phyloP scores from a whole-genome alignment of 2,113 vertebrate species.

The Enhydra lutris region DNA sequence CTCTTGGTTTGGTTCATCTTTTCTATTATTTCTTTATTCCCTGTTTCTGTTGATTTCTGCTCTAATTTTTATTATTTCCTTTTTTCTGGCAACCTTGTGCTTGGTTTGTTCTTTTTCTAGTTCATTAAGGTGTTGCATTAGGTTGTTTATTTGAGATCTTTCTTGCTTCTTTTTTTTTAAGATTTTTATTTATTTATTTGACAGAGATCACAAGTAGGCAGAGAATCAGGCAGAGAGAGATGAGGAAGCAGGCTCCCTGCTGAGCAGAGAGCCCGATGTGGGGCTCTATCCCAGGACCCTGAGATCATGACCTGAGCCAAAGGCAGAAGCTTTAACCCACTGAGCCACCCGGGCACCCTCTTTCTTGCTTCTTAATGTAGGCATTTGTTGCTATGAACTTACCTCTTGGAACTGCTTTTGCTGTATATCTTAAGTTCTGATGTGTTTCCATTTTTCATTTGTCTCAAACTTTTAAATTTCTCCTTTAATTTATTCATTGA shows the following conservation, averaged over 20 bases:
- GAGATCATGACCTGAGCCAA: too few relatives aligned
- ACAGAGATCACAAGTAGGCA: too few relatives aligned
- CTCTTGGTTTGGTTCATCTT: background rate
- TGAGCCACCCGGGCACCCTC: too few relatives aligned
- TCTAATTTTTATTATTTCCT: background rate
- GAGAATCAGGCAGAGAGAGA: too few relatives aligned
- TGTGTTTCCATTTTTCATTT: background rate
- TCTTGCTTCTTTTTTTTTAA: background rate
- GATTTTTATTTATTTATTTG: too few relatives aligned
- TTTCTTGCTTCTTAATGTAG: background rate
- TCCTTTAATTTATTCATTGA: background rate
- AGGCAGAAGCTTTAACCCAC: too few relatives aligned
- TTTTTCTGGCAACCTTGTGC: background rate
- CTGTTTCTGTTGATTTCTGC: background rate
- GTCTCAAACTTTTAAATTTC: background rate
- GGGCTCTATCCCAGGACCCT: too few relatives aligned
- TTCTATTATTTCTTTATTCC: background rate
- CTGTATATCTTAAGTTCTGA: background rate
- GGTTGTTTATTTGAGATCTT: background rate
- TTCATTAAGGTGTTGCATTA: background rate
- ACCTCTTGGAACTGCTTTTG: background rate
- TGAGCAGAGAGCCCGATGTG: too few relatives aligned
- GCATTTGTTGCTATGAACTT: background rate
- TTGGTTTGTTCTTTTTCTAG: background rate
- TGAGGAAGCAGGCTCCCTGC: too few relatives aligned